Evolutionary conservation across 2,113 vertebrate genomes (phyloP).

Genomic region (Illadopsis cleaveri): DNA sequence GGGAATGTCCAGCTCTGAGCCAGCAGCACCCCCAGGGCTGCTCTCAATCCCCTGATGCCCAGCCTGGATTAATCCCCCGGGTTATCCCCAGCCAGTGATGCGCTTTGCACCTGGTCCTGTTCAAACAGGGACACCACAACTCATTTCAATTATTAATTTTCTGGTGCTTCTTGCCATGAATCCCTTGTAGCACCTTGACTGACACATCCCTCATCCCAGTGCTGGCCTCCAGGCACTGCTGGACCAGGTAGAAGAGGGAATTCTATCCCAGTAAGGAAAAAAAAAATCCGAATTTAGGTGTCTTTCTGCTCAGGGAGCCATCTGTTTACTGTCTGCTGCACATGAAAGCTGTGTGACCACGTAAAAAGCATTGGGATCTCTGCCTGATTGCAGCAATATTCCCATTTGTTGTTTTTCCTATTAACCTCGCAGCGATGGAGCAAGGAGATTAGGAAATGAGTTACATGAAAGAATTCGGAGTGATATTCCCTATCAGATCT

Average conservation of each 20-base stretch:
- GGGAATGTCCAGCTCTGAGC: neutral
- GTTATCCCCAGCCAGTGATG: accelerated
- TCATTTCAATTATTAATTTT: neutral
- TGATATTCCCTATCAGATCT: slow-evolving; percentile 65
- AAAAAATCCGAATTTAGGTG: neutral
- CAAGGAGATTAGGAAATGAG: slow-evolving; percentile 28
- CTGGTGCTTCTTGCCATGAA: neutral
- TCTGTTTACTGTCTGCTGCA: neutral
- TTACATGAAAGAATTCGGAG: slow-evolving; percentile 4
- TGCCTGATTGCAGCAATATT: slow-evolving; percentile 26
- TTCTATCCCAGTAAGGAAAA: neutral
- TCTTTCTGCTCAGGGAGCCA: neutral
- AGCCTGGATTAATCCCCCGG: neutral
- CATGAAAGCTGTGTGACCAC: neutral
- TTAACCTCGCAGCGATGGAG: slow-evolving; percentile 39
- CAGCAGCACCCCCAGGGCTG: neutral
- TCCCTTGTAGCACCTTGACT: neutral
- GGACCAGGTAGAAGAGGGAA: neutral
- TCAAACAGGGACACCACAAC: neutral
- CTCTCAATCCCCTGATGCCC: no score
- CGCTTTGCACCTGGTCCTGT: neutral
- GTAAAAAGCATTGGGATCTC: neutral
- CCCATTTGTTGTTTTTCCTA: slow-evolving; percentile 11
- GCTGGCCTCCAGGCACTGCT: neutral
- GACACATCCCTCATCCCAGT: neutral